phyloP scores from a whole-genome alignment of 2,888 invertebrate genomes.

The Stenichneumon culpator region DNA sequence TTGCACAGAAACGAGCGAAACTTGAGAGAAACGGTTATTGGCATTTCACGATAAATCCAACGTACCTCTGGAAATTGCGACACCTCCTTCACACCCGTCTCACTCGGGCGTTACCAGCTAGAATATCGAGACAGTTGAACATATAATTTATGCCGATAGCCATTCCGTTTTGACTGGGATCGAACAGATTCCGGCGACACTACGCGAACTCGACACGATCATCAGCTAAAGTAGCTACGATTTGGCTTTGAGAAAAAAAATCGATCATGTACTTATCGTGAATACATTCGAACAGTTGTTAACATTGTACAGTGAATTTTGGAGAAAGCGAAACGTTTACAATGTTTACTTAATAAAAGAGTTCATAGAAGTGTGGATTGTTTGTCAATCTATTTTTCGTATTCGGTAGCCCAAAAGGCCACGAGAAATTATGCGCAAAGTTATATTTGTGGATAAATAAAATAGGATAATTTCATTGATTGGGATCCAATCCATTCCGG shows the following conservation, averaged over 20 bases:
- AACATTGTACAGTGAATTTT: slow-evolving; percentile 38
- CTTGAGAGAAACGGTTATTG: slow-evolving; percentile 86
- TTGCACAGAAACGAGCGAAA: slow-evolving; percentile 85
- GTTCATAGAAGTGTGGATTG: slow-evolving; percentile 19
- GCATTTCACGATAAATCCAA: slow-evolving; percentile 85
- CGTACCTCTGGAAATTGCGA: slow-evolving; percentile 79
- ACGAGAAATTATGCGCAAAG: not conserved
- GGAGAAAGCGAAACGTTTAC: not conserved
- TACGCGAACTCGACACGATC: not conserved
- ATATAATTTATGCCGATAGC: slow-evolving; percentile 23
- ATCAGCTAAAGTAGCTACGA: not conserved
- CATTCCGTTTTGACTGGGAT: slow-evolving; percentile 17
- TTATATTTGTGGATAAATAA: not conserved
- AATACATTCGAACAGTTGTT: slow-evolving; percentile 34
- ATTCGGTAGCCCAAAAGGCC: not conserved
- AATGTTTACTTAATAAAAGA: slow-evolving; percentile 30
- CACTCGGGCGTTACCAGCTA: slow-evolving; percentile 40
- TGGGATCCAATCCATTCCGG: slow-evolving; percentile 13
- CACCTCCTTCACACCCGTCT: slow-evolving; percentile 73
- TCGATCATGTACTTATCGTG: slow-evolving; percentile 52
- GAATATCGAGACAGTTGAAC: slow-evolving; percentile 51
- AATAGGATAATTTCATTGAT: not conserved
- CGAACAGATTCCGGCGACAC: slow-evolving; percentile 8
- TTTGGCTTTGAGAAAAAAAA: slow-evolving; percentile 9
- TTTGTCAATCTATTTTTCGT: not conserved